Conservation (phyloP, 1,140 invertebrate species). For the Neodiprion pinetum region DNA sequence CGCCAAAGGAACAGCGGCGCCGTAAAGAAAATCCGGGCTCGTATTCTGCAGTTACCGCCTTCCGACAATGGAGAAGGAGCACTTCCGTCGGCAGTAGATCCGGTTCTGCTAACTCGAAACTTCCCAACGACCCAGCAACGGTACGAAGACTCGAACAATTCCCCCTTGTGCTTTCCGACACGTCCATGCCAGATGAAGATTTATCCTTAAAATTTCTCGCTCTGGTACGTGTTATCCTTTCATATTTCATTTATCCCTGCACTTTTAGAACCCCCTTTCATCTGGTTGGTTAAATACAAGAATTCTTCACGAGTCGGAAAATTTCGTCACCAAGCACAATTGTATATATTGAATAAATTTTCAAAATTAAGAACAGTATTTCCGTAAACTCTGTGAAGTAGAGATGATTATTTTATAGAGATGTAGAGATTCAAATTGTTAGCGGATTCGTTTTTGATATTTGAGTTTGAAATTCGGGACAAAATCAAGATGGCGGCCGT, state of each 20-base stretch:
- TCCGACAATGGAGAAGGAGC: constrained; percentile 50
- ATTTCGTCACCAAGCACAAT: too few species aligned
- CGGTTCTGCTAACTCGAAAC: constrained; percentile 26
- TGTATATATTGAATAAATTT: too few species aligned
- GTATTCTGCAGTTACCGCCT: constrained; percentile 40
- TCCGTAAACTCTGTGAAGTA: too few species aligned
- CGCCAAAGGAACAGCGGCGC: constrained; percentile 33
- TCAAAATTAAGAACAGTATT: too few species aligned
- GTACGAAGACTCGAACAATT: constrained; percentile 48
- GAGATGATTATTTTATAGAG: too few species aligned
- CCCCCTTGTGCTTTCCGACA: constrained; percentile 46
- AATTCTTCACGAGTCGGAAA: too few species aligned
- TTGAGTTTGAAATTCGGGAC: too few species aligned
- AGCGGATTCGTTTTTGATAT: too few species aligned
- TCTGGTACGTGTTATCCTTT: constrained; percentile 37
- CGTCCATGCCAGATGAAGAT: constrained; percentile 50
- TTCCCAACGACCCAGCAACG: constrained; percentile 32
- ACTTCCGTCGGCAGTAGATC: constrained; percentile 35
- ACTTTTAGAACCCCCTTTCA: too few species aligned
- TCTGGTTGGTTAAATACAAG: too few species aligned
- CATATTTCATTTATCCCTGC: neutral
- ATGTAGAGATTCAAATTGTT: too few species aligned
- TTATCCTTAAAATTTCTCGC: constrained; percentile 53
- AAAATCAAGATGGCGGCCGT: too few species aligned
- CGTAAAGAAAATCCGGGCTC: constrained; percentile 26